Evolutionary conservation across 1,140 invertebrate species (phyloP).

Genomic region (Mycetomoellerius zeteki): DNA sequence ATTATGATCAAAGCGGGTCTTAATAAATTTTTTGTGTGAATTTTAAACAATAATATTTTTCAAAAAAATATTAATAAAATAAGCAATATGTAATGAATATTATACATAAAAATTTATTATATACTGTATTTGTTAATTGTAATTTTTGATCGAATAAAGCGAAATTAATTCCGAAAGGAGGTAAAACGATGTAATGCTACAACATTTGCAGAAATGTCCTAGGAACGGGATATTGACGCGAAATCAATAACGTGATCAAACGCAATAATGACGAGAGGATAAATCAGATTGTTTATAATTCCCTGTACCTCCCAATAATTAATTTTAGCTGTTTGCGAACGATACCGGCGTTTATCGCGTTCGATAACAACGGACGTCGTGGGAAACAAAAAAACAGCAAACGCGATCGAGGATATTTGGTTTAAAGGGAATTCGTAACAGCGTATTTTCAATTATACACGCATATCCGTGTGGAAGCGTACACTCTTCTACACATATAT

Average conservation of each 20-base stretch:
- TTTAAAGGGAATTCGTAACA: slow-evolving; percentile 59
- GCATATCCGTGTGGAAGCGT: not conserved
- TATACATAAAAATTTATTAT: not conserved
- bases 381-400: slow-evolving; percentile 42
- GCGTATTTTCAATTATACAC: slow-evolving; percentile 53
- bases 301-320: slow-evolving; percentile 41
- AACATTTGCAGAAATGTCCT: not conserved
- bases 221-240: slow-evolving; percentile 24
- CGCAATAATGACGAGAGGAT: slow-evolving; percentile 42
- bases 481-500: too few relatives aligned
- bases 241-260: slow-evolving; percentile 58
- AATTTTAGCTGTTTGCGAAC: slow-evolving; percentile 49
- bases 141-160: slow-evolving; percentile 30
- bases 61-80: not conserved
- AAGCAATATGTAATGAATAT: not conserved
- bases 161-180: slow-evolving; percentile 34
- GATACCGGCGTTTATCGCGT: slow-evolving; percentile 47
- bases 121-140: not conserved
- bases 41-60: not conserved
- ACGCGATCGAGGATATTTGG: slow-evolving; percentile 50
- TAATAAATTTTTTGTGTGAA: too few relatives aligned
- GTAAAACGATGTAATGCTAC: not conserved
- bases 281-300: slow-evolving; percentile 58
- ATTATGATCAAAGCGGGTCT: too few relatives aligned
- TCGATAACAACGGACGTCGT: slow-evolving; percentile 39